phyloP scores from a whole-genome alignment of 1,140 invertebrate species.

The Pseudomyrmex cubaensis region DNA sequence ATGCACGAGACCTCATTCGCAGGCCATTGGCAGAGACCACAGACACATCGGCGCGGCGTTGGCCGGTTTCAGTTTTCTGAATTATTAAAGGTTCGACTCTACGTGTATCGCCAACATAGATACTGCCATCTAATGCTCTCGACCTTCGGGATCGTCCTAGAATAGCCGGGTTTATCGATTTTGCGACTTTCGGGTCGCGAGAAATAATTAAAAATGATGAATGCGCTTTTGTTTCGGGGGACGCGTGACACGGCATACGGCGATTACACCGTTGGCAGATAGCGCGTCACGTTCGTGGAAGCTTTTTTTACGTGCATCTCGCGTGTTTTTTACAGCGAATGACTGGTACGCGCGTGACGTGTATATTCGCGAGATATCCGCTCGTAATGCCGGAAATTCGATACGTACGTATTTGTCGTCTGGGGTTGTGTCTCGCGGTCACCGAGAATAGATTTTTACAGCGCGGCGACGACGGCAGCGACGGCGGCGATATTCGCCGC shows the following conservation, averaged over 20 bases:
- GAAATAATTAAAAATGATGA: neutral
- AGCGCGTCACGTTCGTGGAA: neutral
- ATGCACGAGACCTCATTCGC: conserved; percentile 37
- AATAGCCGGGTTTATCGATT: neutral
- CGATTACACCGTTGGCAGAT: neutral
- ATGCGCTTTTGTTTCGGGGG: no score
- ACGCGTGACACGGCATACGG: no score
- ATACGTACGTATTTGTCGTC: conserved; percentile 23
- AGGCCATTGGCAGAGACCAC: conserved; percentile 59
- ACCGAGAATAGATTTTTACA: conserved; percentile 71
- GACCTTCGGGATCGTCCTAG: conserved; percentile 9
- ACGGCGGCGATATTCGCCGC: neutral
- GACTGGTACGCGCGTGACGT: neutral
- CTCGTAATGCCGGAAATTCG: conserved; percentile 10
- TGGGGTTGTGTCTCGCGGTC: neutral
- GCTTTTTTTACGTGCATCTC: no score
- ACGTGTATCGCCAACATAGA: conserved; percentile 59
- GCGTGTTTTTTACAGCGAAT: neutral
- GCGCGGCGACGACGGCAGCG: conserved; percentile 11
- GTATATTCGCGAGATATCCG: conserved; percentile 8
- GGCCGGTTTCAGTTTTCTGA: conserved; percentile 66
- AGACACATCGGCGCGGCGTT: conserved; percentile 63
- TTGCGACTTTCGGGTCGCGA: neutral
- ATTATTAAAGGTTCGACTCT: conserved; percentile 74
- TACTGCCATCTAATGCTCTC: conserved; percentile 5